Evolutionary conservation across 2,113 vertebrate genomes (phyloP), one percentile per base, ranked within the genome.

Genomic region (Meleagris gallopavo): DNA sequence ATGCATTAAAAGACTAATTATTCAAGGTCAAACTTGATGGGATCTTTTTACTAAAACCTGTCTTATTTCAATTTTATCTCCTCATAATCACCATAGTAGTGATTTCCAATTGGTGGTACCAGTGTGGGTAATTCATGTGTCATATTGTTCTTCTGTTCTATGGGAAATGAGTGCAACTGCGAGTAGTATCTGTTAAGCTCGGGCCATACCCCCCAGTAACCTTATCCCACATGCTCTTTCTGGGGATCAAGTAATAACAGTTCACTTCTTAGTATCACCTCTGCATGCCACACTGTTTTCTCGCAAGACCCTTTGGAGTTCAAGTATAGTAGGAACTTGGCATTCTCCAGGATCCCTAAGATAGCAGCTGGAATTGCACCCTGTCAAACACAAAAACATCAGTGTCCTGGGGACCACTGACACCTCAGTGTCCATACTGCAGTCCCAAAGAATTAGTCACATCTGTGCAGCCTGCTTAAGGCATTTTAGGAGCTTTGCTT

Each of bases 11-110:
- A 75, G 52, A 24, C 5, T 52, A 75, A 86, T 86, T 93, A 88
- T 86, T 91, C 61, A 75, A 88, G 79, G 94, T 91, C 88, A 83
- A 18, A 72, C 52, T 81, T 72, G 75, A 88, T 74, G 52, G 30
- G 34, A 81, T 90, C 57, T 74, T 86, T 86, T 48, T 83, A 30
- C 52, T 54, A 52, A 80, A 65, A 83, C 79, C 71, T 75, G 52
- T 74, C 91, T 83, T 74, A 60, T 88, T 83, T 90, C 78, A 57
- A 55, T 88, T 83, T 90, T 83, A 64, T 69, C 69, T 57, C 78
- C 55, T 86, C 32, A 34, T 74, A 83, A n/a, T 60, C 50, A 74
- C 38, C 16, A 10, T 4, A n/a, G 13, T 3, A 73, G 65, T 34
- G 69, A 80, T 89, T 91, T 93, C 46, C 82, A 64, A 2, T 58